phyloP scores from a whole-genome alignment of 2,113 vertebrate genomes.

The Misgurnus anguillicaudatus region DNA sequence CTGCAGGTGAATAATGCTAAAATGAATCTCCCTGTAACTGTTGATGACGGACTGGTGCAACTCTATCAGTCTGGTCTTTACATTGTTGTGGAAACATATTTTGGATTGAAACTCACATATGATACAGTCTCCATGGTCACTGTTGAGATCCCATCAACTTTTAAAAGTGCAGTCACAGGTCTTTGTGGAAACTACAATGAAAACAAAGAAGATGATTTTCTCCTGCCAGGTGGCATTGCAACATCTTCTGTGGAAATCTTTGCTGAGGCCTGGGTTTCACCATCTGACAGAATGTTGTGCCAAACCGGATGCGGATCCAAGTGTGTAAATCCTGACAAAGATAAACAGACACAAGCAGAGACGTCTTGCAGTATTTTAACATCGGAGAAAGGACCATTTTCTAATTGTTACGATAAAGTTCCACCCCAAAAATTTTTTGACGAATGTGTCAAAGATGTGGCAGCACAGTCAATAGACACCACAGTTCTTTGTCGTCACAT shows the following conservation, averaged over 20 bases:
- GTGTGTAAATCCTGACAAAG: constrained; percentile 31
- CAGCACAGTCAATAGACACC: constrained; percentile 1
- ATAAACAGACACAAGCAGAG: not conserved
- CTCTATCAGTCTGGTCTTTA: constrained; percentile 46
- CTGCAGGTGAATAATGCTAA: constrained; percentile 56
- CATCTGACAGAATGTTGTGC: not conserved
- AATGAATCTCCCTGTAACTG: constrained; percentile 40
- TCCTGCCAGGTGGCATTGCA: constrained; percentile 42
- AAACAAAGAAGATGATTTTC: constrained; percentile 58
- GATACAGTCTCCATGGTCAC: constrained; percentile 44
- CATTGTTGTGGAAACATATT: constrained; percentile 54
- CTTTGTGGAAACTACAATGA: constrained; percentile 68
- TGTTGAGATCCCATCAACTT: constrained; percentile 58
- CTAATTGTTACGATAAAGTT: constrained; percentile 54
- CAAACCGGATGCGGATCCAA: constrained; percentile 43
- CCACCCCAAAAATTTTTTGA: constrained; percentile 49
- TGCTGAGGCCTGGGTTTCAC: constrained; percentile 54
- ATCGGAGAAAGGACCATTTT: constrained; percentile 54
- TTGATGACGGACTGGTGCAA: constrained; percentile 36
- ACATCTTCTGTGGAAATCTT: constrained; percentile 31
- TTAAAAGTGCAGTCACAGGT: constrained; percentile 48
- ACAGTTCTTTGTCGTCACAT: constrained; percentile 66
- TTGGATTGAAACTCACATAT: constrained; percentile 62
- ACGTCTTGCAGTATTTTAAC: constrained; percentile 57
- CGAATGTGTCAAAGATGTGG: constrained; percentile 54